phyloP scores from a whole-genome alignment of 2,888 invertebrate genomes.

The Drosophila kambysellisi region DNA sequence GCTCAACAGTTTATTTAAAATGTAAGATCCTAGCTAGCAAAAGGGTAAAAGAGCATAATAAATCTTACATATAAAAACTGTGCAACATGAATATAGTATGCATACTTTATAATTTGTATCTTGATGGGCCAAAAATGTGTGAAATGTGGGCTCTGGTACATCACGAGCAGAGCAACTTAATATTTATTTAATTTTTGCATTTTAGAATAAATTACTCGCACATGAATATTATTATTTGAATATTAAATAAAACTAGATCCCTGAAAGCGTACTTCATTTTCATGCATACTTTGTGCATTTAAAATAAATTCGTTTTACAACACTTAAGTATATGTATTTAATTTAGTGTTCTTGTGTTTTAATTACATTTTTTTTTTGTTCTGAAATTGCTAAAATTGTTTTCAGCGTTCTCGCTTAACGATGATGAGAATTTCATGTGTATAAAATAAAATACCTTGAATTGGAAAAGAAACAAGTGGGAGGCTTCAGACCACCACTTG shows the following conservation, averaged over 20 bases:
- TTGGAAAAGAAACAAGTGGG: background rate
- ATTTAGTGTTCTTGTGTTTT: constrained; percentile 11
- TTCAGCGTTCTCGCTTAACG: constrained; percentile 19
- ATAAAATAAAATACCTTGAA: constrained; percentile 10
- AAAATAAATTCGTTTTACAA: background rate
- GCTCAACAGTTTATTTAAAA: constrained; percentile 37
- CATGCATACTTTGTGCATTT: background rate
- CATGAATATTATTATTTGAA: background rate
- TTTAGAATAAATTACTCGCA: background rate
- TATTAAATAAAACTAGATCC: background rate
- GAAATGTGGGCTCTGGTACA: background rate
- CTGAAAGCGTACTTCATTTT: background rate
- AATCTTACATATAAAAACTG: background rate
- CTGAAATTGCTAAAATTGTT: constrained; percentile 36
- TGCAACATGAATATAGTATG: background rate
- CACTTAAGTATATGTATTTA: background rate
- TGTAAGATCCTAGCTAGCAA: background rate
- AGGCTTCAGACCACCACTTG: constrained; percentile 32
- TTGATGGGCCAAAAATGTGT: background rate
- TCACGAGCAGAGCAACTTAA: background rate
- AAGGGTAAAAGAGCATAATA: constrained; percentile 2
- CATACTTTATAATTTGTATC: background rate
- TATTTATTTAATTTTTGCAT: background rate
- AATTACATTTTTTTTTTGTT: constrained; percentile 51
- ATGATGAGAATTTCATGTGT: constrained; percentile 22